Evolutionary conservation across 2,113 vertebrate species (phyloP).

Genomic region (Thamnophis sirtalis): DNA sequence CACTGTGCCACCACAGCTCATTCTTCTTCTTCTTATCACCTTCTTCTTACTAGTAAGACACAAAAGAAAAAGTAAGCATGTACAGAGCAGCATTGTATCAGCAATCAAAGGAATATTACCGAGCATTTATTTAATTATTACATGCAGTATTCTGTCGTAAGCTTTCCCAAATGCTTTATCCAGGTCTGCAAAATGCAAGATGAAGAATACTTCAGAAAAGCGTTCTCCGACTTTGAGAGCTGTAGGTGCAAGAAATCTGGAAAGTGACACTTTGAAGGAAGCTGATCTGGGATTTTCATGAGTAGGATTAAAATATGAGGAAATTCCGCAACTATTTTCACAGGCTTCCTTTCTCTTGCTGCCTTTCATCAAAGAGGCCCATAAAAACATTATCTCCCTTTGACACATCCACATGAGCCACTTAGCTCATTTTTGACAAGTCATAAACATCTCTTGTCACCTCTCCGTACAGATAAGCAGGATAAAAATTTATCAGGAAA

Average conservation of each 20-base stretch:
- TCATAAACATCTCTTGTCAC: slow-evolving; percentile 18
- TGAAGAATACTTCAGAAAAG: background rate
- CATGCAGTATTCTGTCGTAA: background rate
- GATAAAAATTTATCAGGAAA: slow-evolving; percentile 20
- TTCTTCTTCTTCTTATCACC: background rate
- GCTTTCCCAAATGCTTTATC: background rate
- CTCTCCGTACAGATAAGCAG: slow-evolving; percentile 23
- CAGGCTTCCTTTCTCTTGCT: background rate
- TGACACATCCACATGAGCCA: slow-evolving; percentile 19
- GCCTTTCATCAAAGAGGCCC: background rate
- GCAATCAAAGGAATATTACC: background rate
- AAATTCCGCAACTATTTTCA: background rate
- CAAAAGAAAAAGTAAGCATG: background rate
- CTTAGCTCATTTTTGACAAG: slow-evolving; percentile 31
- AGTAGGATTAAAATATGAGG: background rate
- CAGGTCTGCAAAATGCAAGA: fast-evolving
- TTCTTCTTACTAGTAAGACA: background rate
- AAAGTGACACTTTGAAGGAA: background rate
- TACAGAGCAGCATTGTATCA: background rate
- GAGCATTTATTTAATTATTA: fast-evolving
- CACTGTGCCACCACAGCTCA: too few species aligned
- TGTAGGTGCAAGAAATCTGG: background rate
- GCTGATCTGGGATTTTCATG: background rate
- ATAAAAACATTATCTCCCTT: slow-evolving; percentile 26
- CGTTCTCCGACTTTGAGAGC: background rate